These are phyloP conservation scores for Catharus bicknelli DNA, from an alignment of 2,113 vertebrate species.

Conservation along the genomic window DNA sequence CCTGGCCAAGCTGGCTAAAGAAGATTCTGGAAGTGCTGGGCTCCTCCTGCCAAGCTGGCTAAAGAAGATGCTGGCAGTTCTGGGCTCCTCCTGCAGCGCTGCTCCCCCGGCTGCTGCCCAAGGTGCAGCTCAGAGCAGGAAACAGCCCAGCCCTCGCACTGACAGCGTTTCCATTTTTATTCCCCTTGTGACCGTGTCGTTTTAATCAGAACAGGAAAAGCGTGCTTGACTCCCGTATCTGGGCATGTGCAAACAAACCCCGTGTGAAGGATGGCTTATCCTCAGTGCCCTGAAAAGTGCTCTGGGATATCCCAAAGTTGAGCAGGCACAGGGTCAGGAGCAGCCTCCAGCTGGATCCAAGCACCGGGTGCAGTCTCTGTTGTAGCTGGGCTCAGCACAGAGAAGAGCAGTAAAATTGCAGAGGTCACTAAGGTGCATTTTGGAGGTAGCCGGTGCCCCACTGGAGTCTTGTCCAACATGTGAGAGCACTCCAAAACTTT, in stretches of 20 bases:
- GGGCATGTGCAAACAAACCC: not conserved
- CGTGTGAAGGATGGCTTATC: not conserved
- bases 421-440: not conserved
- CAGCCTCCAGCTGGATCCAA: not conserved
- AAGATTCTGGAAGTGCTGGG: too few relatives aligned
- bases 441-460: not conserved
- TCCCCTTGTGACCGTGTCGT: not conserved
- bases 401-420: not conserved
- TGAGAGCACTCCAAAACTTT: not conserved
- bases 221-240: rapidly evolving
- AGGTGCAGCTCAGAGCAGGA: not conserved
- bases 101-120: rapidly evolving
- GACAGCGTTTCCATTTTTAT: not conserved
- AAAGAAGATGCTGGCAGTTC: constrained; percentile 63
- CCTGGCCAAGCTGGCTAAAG: too few relatives aligned
- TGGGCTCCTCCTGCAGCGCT: not conserved
- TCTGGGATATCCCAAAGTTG: not conserved
- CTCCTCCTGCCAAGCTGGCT: too few relatives aligned
- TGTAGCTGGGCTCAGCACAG: not conserved
- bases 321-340: not conserved
- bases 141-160: not conserved
- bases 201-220: not conserved
- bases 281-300: not conserved
- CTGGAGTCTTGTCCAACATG: not conserved
- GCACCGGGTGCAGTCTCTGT: not conserved